phyloP scores from a whole-genome alignment of 2,888 invertebrate genomes.

The Calameuta filiformis region DNA sequence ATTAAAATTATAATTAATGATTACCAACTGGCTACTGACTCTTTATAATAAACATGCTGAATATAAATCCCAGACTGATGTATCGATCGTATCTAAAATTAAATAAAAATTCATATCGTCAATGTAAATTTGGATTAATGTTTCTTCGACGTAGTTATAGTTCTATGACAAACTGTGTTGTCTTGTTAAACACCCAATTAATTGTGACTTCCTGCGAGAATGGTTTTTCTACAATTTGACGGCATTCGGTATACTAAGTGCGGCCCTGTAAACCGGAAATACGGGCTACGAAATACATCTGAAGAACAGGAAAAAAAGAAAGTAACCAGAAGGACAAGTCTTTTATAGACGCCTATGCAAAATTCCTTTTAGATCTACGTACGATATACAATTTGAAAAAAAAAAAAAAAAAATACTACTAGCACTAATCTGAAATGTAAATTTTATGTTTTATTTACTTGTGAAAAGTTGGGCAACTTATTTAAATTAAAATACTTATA shows the following conservation, averaged over 20 bases:
- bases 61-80: neutral
- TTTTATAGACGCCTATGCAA: neutral
- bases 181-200: neutral
- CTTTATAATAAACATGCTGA: neutral
- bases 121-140: neutral
- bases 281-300: neutral
- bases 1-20: neutral
- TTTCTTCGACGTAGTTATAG: neutral
- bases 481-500: conserved; percentile 3
- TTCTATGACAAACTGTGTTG: neutral
- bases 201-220: neutral
- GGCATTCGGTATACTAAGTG: neutral
- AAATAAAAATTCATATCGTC: neutral
- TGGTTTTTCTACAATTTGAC: neutral
- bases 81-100: neutral
- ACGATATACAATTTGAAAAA: neutral
- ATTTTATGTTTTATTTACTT: neutral
- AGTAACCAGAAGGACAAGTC: neutral
- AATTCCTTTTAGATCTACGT: neutral
- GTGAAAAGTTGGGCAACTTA: neutral
- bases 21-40: neutral
- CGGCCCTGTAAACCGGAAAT: neutral
- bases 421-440: neutral
- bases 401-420: neutral
- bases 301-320: neutral